phyloP scores from a whole-genome alignment of 1,140 invertebrate species.

The Bradynema listronoti region DNA sequence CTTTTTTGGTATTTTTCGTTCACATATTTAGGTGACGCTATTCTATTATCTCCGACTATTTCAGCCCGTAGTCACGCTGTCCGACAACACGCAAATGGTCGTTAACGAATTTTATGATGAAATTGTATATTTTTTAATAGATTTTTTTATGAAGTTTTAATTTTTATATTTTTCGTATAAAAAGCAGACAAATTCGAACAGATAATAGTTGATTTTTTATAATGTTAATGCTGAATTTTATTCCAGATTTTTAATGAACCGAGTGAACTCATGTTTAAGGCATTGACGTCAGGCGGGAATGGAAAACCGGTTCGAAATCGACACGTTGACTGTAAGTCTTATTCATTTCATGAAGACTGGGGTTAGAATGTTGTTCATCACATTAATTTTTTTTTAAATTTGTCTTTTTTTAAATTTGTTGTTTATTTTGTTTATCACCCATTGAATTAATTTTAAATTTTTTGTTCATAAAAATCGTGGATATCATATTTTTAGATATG shows the following conservation, averaged over 20 bases:
- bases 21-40: constrained; percentile 72
- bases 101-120: constrained; percentile 85
- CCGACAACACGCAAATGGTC: constrained; percentile 69
- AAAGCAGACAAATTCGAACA: constrained; percentile 9
- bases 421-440: background rate
- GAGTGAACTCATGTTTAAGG: constrained; percentile 81
- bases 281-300: constrained; percentile 63
- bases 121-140: constrained; percentile 66
- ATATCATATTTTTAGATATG: too few relatives aligned
- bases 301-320: constrained; percentile 26
- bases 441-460: background rate
- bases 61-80: constrained; percentile 62
- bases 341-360: too few relatives aligned
- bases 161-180: background rate
- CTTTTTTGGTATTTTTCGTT: too few relatives aligned
- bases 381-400: too few relatives aligned
- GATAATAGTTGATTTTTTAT: constrained; percentile 9
- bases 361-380: too few relatives aligned
- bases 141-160: constrained; percentile 1
- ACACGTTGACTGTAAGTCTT: constrained; percentile 44
- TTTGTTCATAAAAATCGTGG: background rate
- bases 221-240: background rate
- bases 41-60: constrained; percentile 94
- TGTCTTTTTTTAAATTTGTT: constrained; percentile 1
- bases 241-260: constrained; percentile 79